Base-by-base conservation (phyloP, 2,888 invertebrate genomes). In the Dexiosoma caninum region DNA sequence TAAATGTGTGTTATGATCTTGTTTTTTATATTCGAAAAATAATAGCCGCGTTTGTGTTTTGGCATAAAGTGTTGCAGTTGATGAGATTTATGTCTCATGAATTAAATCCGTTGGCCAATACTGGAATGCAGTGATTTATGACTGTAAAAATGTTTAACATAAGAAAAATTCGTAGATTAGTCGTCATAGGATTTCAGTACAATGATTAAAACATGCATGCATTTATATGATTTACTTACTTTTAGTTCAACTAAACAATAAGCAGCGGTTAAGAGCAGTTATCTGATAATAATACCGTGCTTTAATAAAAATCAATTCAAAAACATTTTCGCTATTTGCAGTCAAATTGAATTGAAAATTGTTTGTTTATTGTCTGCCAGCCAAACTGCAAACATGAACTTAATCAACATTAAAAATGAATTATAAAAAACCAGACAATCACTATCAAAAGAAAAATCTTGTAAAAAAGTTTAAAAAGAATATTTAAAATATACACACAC, bases 51-150 rank as follows among this genome's bases (percentile, higher is more conserved):
- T 85, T 83, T 86, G 85, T 87, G 86, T 85, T 84, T 85, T 86
- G 84, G 85, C 87, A 88, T 88, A 87, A 87, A 87, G 87, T 88
- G 88, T 86, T 86, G 84, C 86, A 84, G n/a, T 76, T 67, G 82
- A 75, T 82, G 83, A 85, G 87, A 87, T 88, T 87, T 88, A 87
- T 87, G 85, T 57, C 84, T 83, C 86, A 88, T 88, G 88, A 87
- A 88, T 88, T 71, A 88, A 88, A 83, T 84, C 85, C 84, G 60
- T 77, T 78, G 72, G 69, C 62, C 19, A 57, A 64, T 40, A 16
- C 60, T 55, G 40, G 35, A 55, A 57, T 69, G 51, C 23, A 27
- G 60, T 78, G 78, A 77, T 83, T 83, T 82, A 82, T 82, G 80
- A 62, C 21, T 76, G 79, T 62, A 74, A 81, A 30, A 53, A 53